Percentiles rank a stretch among this genome's conserved stretches.
Evolutionary conservation across 2,797 vertebrate species (phyloP).

Genomic region (Pantherophis alleghaniensis): DNA sequence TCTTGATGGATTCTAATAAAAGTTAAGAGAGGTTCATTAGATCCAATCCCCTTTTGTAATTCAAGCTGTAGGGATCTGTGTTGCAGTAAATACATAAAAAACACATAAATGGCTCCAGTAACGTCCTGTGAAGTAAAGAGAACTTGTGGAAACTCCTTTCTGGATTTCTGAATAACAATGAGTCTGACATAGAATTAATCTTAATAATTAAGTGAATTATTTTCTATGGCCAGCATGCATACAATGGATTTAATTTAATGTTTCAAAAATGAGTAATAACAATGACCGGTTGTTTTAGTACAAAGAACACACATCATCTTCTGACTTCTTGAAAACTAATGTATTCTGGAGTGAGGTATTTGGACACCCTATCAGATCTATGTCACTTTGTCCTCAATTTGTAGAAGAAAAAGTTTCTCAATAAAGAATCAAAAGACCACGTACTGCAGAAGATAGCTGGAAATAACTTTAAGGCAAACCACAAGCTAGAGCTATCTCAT

Average conservation of each 20-base stretch:
- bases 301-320: background rate
- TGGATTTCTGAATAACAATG: background rate
- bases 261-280: background rate
- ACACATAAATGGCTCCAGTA: background rate
- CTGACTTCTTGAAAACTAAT: background rate
- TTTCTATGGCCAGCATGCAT: background rate
- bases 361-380: background rate
- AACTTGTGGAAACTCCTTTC: background rate
- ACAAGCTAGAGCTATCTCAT: background rate
- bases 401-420: background rate
- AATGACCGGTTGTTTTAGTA: background rate
- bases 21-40: background rate
- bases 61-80: too few species aligned
- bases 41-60: background rate
- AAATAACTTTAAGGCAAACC: background rate
- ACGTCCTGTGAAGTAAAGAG: background rate
- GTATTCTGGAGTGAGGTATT: background rate
- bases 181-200: background rate
- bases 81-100: background rate
- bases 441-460: background rate
- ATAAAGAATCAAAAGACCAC: background rate
- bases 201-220: background rate
- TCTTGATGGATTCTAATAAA: background rate
- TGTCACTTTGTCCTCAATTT: background rate
- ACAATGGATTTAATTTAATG: background rate